Evolutionary conservation across 2,797 vertebrate genomes (phyloP).

Genomic region (Chaunax sp.): DNA sequence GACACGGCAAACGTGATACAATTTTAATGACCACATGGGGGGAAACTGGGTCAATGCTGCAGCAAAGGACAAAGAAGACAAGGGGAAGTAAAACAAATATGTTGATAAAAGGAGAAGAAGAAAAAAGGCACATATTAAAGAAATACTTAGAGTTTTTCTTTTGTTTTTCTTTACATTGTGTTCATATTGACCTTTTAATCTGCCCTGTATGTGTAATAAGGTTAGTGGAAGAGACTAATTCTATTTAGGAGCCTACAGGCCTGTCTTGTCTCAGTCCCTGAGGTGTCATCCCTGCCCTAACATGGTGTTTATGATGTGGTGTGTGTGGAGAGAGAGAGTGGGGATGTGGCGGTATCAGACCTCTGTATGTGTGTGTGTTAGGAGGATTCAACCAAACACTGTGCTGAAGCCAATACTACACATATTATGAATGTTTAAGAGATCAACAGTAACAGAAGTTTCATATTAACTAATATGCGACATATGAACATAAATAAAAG

Average conservation of each 20-base stretch:
- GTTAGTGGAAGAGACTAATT: conserved; percentile 28
- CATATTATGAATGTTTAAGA: neutral
- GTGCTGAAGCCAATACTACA: neutral
- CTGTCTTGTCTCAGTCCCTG: conserved; percentile 26
- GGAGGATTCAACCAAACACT: neutral
- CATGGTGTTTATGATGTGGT: conserved; percentile 32
- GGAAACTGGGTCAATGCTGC: conserved; percentile 73
- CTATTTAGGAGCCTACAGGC: conserved; percentile 31
- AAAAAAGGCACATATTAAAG: neutral
- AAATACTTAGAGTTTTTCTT: neutral
- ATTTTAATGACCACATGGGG: conserved; percentile 80
- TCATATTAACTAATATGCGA: neutral
- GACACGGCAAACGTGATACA: conserved; percentile 68
- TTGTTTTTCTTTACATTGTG: conserved; percentile 13
- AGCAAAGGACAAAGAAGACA: conserved; percentile 62
- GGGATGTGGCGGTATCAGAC: conserved; percentile 16
- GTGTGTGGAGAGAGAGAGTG: neutral
- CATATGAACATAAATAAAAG: neutral
- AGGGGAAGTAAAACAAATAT: conserved; percentile 12
- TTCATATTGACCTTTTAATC: neutral
- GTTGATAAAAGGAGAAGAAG: neutral
- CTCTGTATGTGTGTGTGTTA: neutral
- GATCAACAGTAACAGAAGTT: neutral
- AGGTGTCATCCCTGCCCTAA: conserved; percentile 19
- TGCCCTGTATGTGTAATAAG: neutral